Evolutionary conservation across 2,888 invertebrate species (phyloP).

Genomic region (Phyto melanocephala): DNA sequence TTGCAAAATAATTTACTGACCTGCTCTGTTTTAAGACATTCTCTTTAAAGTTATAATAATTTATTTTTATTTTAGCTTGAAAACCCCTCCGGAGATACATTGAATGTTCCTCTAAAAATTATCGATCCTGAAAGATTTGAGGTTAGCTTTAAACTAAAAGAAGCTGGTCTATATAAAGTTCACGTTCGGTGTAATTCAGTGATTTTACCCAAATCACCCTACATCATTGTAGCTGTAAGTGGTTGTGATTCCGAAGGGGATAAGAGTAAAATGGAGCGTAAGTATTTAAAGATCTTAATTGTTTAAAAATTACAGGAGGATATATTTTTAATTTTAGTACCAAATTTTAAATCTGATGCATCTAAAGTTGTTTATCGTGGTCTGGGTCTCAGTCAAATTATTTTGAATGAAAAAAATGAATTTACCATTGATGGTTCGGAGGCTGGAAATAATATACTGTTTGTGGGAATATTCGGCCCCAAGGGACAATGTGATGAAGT

Average conservation of each 20-base stretch:
- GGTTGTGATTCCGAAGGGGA: conserved; percentile 66
- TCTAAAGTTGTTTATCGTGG: conserved; percentile 74
- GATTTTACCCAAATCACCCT: conserved; percentile 74
- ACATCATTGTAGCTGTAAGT: conserved; percentile 74
- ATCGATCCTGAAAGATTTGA: conserved; percentile 76
- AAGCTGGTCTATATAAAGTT: conserved; percentile 75
- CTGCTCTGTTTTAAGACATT: too few species aligned
- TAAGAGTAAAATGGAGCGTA: conserved; percentile 63
- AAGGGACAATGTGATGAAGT: conserved; percentile 98
- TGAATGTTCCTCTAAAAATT: conserved; percentile 68
- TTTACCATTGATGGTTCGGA: conserved; percentile 76
- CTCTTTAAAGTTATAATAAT: neutral
- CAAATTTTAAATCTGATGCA: conserved; percentile 73
- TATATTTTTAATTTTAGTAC: conserved; percentile 66
- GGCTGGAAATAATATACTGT: conserved; percentile 92
- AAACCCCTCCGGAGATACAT: conserved; percentile 72
- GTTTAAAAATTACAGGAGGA: neutral
- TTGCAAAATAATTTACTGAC: too few species aligned
- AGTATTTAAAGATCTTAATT: neutral
- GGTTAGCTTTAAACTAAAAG: conserved; percentile 69
- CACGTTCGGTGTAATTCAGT: conserved; percentile 77
- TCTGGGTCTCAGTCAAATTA: conserved; percentile 72
- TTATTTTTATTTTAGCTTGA: conserved; percentile 68
- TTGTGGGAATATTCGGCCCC: conserved; percentile 96
- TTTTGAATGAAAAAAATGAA: conserved; percentile 75